Evolutionary conservation across 2,113 vertebrate species (phyloP).

Genomic region (Dipodomys spectabilis): DNA sequence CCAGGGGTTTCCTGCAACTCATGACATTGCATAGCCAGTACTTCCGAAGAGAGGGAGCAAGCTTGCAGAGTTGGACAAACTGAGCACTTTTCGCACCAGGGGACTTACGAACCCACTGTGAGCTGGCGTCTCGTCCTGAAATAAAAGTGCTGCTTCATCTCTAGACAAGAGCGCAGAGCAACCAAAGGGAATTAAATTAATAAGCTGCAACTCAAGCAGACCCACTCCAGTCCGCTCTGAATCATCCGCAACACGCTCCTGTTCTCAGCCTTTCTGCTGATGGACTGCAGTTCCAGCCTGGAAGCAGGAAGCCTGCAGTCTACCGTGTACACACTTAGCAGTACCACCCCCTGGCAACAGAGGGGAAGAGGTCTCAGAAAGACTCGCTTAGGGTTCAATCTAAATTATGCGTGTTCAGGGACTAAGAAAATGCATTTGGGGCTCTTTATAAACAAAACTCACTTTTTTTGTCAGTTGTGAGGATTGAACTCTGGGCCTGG

Average conservation of each 20-base stretch:
- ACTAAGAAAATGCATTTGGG: not conserved
- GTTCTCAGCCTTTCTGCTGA: conserved; percentile 26
- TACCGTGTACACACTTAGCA: not conserved
- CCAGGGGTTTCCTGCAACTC: not conserved
- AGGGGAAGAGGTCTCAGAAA: not conserved
- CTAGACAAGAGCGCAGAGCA: not conserved
- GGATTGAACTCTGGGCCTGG: too few relatives aligned
- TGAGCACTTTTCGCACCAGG: not conserved
- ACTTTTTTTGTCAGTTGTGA: not conserved
- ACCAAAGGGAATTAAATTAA: conserved; percentile 62
- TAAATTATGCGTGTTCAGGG: conserved; percentile 1
- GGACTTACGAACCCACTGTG: conserved; percentile 33
- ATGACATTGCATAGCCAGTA: not conserved
- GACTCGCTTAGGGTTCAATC: not conserved
- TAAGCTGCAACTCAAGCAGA: not conserved
- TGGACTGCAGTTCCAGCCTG: not conserved
- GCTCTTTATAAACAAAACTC: not conserved
- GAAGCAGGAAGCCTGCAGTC: not conserved
- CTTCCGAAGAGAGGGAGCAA: not conserved
- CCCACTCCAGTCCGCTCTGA: not conserved
- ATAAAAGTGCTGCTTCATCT: conserved; percentile 70
- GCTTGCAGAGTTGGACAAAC: not conserved
- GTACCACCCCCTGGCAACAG: not conserved
- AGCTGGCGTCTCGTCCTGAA: conserved; percentile 47
- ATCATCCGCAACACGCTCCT: not conserved